Percentiles rank a stretch among this genome's conserved stretches.
These are phyloP conservation scores for Athalia rosae DNA, from an alignment of 2,888 invertebrate genomes.

Conservation along the genomic window DNA sequence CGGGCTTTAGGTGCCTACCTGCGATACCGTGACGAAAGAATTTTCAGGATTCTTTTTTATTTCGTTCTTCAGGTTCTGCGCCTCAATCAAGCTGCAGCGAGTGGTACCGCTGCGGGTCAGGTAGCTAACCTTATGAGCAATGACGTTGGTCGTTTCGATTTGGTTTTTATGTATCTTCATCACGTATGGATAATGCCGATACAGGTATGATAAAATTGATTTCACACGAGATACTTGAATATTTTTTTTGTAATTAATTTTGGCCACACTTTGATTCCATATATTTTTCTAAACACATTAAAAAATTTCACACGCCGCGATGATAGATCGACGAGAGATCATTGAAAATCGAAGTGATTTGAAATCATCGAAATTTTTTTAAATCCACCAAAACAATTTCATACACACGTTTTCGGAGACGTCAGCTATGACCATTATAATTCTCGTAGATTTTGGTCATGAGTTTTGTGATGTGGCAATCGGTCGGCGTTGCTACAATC, in stretches of 20 bases:
- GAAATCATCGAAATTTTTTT: background rate
- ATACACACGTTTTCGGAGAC: slow-evolving; percentile 48
- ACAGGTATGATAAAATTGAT: background rate
- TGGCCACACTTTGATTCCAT: background rate
- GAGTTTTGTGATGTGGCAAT: slow-evolving; percentile 61
- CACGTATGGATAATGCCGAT: slow-evolving; percentile 86
- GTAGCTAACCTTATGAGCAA: slow-evolving; percentile 95
- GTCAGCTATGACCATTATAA: no score
- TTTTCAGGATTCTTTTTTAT: background rate
- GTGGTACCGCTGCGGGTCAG: slow-evolving; percentile 89
- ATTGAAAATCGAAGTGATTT: background rate
- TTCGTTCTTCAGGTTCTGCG: slow-evolving; percentile 78
- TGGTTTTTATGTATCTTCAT: slow-evolving; percentile 87
- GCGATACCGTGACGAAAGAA: no score
- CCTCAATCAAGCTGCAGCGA: slow-evolving; percentile 82
- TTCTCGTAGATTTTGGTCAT: slow-evolving; percentile 57
- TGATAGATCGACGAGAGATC: background rate
- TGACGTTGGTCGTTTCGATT: slow-evolving; percentile 94
- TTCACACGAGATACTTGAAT: background rate
- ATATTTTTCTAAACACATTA: background rate
- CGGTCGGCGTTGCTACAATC: slow-evolving; percentile 76
- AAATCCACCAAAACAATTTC: background rate
- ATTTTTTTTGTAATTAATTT: background rate
- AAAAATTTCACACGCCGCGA: background rate
- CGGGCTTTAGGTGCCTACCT: background rate